These are phyloP conservation scores for Pionites leucogaster DNA, from an alignment of 2,113 vertebrate genomes.

Conservation along the genomic window DNA sequence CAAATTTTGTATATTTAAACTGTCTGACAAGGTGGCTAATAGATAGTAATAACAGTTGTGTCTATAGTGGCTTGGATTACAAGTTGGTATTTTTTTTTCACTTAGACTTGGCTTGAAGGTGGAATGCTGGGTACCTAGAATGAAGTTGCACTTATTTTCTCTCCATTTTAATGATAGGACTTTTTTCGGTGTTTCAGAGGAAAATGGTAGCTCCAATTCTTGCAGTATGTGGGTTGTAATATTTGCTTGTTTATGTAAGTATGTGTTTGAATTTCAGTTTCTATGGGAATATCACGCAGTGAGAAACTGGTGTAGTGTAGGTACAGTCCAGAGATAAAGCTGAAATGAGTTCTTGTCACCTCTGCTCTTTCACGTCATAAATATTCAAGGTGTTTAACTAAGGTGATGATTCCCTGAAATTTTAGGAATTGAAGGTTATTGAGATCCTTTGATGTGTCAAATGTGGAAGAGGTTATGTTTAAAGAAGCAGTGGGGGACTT, in stretches of 20 bases:
- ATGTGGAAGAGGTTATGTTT: not conserved
- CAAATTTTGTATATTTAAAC: not conserved
- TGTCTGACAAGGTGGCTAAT: not conserved
- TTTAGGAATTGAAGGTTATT: constrained; percentile 10
- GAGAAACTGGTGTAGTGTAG: not conserved
- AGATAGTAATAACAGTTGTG: not conserved
- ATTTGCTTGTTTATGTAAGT: not conserved
- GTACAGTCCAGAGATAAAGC: not conserved
- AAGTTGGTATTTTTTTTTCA: not conserved
- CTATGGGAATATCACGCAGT: not conserved
- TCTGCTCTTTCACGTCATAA: not conserved
- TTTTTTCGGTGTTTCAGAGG: constrained; percentile 26
- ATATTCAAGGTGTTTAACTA: not conserved
- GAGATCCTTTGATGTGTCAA: constrained; percentile 3
- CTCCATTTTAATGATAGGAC: constrained; percentile 17
- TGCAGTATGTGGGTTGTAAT: constrained; percentile 12
- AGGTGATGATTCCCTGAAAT: not conserved
- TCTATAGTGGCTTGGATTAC: not conserved
- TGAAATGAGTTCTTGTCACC: not conserved
- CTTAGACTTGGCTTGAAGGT: constrained; percentile 1
- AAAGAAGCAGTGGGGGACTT: not conserved
- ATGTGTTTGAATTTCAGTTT: not conserved
- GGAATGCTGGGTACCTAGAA: constrained; percentile 5
- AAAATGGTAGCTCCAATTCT: constrained; percentile 1
- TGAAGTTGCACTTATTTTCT: constrained; percentile 14